Evolutionary conservation across 2,888 invertebrate genomes (phyloP).

Genomic region (Heteropelma amictum): DNA sequence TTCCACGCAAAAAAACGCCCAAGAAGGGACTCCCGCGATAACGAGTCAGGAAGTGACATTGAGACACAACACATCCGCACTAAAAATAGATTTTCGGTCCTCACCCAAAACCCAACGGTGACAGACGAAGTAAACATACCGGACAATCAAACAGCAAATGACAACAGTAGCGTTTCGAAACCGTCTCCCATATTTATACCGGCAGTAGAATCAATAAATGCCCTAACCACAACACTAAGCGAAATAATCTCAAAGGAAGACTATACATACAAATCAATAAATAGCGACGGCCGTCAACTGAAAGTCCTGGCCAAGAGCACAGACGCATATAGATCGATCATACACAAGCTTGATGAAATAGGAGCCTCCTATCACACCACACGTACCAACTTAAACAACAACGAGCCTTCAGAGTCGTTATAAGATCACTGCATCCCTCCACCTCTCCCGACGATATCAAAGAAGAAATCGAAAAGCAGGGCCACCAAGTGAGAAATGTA

Average conservation of each 20-base stretch:
- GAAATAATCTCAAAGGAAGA: conserved; percentile 6
- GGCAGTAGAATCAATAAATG: conserved; percentile 1
- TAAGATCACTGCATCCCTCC: conserved; percentile 28
- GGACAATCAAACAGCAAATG: conserved; percentile 16
- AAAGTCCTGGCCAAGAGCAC: conserved; percentile 12
- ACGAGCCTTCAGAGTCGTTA: conserved; percentile 38
- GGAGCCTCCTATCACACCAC: conserved; percentile 8
- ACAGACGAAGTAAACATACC: conserved; percentile 12
- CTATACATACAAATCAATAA: conserved; percentile 7
- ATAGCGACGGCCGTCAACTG: conserved; percentile 6
- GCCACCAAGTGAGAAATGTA: conserved; percentile 51
- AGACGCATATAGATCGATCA: neutral
- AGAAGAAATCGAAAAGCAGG: conserved; percentile 35
- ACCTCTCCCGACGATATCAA: conserved; percentile 40
- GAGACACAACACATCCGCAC: conserved; percentile 6
- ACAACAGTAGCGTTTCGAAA: conserved; percentile 3
- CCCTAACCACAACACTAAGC: neutral
- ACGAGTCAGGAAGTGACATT: neutral
- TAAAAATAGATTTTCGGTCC: neutral
- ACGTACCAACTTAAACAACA: conserved; percentile 42
- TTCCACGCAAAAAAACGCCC: conserved; percentile 3
- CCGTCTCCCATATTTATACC: conserved; percentile 17
- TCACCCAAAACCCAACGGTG: neutral
- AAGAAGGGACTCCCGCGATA: conserved; percentile 1
- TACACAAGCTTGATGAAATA: conserved; percentile 12